Percentiles rank a stretch among this genome's conserved stretches.
Evolutionary conservation across 35 echinoderm and acorn worm genomes (phyloP).

Genomic region (Apostichopus parvimensis): DNA sequence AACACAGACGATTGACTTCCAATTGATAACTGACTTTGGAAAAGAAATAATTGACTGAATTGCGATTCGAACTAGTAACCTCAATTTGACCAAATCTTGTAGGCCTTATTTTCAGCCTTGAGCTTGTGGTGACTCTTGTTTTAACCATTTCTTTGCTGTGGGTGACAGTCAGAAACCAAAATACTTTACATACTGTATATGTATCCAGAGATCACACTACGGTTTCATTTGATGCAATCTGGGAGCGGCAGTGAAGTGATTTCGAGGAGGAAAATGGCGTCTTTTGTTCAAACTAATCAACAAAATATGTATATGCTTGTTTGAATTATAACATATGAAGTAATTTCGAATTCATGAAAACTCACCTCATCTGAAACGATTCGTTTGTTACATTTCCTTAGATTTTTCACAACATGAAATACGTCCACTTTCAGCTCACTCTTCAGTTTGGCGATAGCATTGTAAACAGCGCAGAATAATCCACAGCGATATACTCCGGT

Average conservation of each 20-base stretch:
- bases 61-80: too few relatives aligned
- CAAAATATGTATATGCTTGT: background rate
- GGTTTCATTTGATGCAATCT: background rate
- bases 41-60: too few relatives aligned
- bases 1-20: too few relatives aligned
- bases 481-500: slow-evolving; percentile 80
- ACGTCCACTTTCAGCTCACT: slow-evolving; percentile 78
- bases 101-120: too few relatives aligned
- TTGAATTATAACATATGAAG: too few relatives aligned
- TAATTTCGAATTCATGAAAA: background rate
- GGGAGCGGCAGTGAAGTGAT: background rate
- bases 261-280: background rate
- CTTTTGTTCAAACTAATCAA: background rate
- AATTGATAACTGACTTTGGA: too few relatives aligned
- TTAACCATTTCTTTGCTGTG: too few relatives aligned
- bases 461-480: slow-evolving; percentile 73
- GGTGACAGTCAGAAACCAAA: too few relatives aligned
- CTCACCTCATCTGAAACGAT: slow-evolving; percentile 78
- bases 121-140: too few relatives aligned
- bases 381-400: slow-evolving; percentile 58
- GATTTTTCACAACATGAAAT: slow-evolving; percentile 93
- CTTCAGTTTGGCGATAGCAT: slow-evolving; percentile 75
- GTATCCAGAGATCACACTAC: too few relatives aligned
- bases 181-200: too few relatives aligned
- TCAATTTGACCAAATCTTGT: too few relatives aligned